A percentile compares a stretch with the other conserved stretches of the same genome.
Conservation (phyloP, 2,113 vertebrate species). For the Gyps fulvus region DNA sequence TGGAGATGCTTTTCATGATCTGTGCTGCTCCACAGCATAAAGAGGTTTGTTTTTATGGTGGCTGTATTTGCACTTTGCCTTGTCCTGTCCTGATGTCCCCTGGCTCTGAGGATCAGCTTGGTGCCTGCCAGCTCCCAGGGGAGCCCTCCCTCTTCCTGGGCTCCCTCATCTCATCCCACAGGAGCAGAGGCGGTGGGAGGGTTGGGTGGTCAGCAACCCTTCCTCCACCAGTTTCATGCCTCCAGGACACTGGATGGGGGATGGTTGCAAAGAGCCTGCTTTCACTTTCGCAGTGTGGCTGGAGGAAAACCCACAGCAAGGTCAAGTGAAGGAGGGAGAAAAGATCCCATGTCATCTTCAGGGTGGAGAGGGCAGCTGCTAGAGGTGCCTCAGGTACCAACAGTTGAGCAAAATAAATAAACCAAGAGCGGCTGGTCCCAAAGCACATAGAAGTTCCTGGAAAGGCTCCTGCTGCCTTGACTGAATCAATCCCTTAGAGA, state of each 20-base stretch:
- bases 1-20: background rate
- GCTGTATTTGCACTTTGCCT: background rate
- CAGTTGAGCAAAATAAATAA: background rate
- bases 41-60: background rate
- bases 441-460: background rate
- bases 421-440: background rate
- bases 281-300: background rate
- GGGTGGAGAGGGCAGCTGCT: background rate
- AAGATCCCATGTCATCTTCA: background rate
- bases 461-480: background rate
- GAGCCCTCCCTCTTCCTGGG: background rate
- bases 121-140: background rate
- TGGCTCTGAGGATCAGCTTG: background rate
- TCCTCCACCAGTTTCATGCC: background rate
- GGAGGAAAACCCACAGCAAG: background rate
- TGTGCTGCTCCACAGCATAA: background rate
- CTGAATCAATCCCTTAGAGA: background rate
- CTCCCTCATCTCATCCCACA: background rate
- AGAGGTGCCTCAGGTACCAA: background rate
- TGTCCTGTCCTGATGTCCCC: background rate
- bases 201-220: background rate
- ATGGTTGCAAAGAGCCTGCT: background rate
- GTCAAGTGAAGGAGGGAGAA: background rate
- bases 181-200: background rate
- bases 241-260: background rate